Conservation (phyloP, 2,113 vertebrate species). For the Cyrtonyx montezumae region DNA sequence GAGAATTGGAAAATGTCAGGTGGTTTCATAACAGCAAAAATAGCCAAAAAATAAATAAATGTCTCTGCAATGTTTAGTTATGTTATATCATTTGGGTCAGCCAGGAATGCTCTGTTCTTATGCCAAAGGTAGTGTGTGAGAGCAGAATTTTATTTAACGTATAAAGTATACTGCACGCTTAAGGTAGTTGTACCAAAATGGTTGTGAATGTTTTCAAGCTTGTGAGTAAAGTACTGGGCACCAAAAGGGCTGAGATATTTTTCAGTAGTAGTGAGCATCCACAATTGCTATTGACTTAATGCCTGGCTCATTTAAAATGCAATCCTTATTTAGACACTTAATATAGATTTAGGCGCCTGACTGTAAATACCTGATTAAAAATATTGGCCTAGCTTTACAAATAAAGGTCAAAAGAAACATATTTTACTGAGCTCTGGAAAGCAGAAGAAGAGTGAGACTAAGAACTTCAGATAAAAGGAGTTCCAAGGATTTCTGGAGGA, state of each 20-base stretch:
- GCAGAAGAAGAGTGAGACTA: neutral
- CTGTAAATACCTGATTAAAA: conserved; percentile 67
- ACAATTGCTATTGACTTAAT: neutral
- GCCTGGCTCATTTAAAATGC: conserved; percentile 40
- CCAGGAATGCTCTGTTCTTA: neutral
- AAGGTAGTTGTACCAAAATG: neutral
- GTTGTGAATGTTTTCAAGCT: neutral
- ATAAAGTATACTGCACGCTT: neutral
- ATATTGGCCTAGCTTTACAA: conserved; percentile 54
- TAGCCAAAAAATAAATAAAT: neutral
- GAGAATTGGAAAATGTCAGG: neutral
- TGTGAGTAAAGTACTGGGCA: neutral
- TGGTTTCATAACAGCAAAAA: neutral
- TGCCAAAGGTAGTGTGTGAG: neutral
- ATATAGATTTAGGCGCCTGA: conserved; percentile 27
- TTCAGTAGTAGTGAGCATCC: neutral
- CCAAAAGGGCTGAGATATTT: neutral
- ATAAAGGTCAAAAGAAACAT: conserved; percentile 53
- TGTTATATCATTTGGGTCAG: neutral
- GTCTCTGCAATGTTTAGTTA: neutral
- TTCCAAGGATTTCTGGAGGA: neutral
- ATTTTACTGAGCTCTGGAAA: neutral
- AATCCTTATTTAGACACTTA: conserved; percentile 45
- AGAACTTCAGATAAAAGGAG: neutral
- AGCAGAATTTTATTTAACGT: neutral